Percentiles rank a stretch among this genome's conserved stretches.
phyloP scores from a whole-genome alignment of 1,140 invertebrate genomes.

The Branchinecta lynchi region DNA sequence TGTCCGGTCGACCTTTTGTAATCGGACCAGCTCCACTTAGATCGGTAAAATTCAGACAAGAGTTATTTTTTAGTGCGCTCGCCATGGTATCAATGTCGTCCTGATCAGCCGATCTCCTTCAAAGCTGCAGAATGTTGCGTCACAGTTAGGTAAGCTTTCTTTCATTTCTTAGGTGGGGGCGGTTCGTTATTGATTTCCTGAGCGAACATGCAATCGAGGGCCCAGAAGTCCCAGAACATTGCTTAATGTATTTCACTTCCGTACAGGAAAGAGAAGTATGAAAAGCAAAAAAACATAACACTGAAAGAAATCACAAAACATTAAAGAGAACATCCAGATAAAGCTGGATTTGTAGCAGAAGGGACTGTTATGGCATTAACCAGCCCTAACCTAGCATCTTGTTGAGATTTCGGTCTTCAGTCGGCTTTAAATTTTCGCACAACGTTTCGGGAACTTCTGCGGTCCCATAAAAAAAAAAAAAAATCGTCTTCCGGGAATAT shows the following conservation, averaged over 20 bases:
- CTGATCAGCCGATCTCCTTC: constrained; percentile 37
- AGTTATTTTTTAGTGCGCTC: constrained; percentile 12
- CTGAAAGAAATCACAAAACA: not conserved
- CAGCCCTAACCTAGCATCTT: too few relatives aligned
- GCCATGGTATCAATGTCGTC: constrained; percentile 34
- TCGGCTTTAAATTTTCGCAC: too few relatives aligned
- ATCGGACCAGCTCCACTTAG: not conserved
- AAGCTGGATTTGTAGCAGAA: too few relatives aligned
- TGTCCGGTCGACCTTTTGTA: too few relatives aligned
- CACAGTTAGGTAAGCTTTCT: constrained; percentile 33
- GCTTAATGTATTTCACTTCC: not conserved
- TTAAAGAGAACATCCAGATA: too few relatives aligned
- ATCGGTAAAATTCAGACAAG: not conserved
- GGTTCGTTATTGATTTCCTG: not conserved
- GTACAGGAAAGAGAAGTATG: not conserved
- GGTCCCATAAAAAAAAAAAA: too few relatives aligned
- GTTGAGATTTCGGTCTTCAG: too few relatives aligned
- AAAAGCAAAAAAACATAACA: not conserved
- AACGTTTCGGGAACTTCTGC: too few relatives aligned
- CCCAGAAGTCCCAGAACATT: not conserved
- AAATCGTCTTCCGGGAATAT: too few relatives aligned
- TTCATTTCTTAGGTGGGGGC: not conserved
- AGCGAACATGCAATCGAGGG: not conserved
- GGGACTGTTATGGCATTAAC: too few relatives aligned
- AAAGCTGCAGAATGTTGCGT: constrained; percentile 36